Evolutionary conservation across 2,888 invertebrate species (phyloP).

Genomic region (Therioaphis trifolii): DNA sequence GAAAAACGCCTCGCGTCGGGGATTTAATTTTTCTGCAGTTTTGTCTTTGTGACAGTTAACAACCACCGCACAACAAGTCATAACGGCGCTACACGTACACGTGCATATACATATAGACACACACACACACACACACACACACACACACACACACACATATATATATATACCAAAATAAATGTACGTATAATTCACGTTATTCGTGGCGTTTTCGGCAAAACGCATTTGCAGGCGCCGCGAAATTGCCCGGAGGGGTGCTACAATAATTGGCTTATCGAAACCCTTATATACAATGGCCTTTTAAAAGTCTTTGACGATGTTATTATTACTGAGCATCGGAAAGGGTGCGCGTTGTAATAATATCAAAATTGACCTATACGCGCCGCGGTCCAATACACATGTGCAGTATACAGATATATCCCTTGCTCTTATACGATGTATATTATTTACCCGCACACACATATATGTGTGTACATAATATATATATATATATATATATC

Average conservation of each 20-base stretch:
- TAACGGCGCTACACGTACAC: background rate
- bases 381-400: conserved; percentile 17
- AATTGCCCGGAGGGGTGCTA: conserved; percentile 42
- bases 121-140: too few species aligned
- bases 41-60: conserved; percentile 41
- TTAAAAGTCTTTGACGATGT: conserved; percentile 53
- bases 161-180: too few species aligned
- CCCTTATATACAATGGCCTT: conserved; percentile 48
- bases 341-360: conserved; percentile 45
- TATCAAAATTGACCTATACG: conserved; percentile 56
- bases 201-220: background rate
- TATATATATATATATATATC: too few species aligned
- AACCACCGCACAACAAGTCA: background rate
- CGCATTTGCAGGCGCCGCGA: background rate
- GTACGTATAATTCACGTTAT: conserved; percentile 25
- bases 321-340: conserved; percentile 35
- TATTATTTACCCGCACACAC: background rate
- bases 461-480: too few species aligned
- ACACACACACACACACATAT: too few species aligned
- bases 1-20: conserved; percentile 42
- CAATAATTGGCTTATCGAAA: conserved; percentile 44
- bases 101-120: too few species aligned
- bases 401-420: background rate
- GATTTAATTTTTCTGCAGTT: conserved; percentile 60
- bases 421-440: conserved; percentile 4